Evolutionary conservation across 2,113 vertebrate species (phyloP).

Genomic region (Lampris incognitus): DNA sequence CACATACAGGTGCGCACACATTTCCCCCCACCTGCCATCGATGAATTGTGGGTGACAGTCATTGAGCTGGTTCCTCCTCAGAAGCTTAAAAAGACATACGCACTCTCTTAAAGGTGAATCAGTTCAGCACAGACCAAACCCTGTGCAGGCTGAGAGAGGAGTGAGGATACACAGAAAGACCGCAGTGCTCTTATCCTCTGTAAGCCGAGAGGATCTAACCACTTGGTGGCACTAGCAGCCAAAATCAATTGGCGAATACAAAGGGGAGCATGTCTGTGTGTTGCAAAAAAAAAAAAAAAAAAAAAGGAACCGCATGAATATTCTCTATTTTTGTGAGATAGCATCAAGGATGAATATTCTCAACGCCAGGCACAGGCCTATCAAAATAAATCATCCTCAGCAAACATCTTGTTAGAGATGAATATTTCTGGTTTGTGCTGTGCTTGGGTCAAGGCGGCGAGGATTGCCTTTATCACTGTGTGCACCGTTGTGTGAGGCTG

Average conservation of each 20-base stretch:
- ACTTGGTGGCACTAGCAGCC: slow-evolving; percentile 84
- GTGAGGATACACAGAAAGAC: neutral
- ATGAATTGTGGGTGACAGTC: slow-evolving; percentile 46
- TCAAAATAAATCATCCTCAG: slow-evolving; percentile 66
- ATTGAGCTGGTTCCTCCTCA: slow-evolving; percentile 18
- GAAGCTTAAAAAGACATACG: slow-evolving; percentile 33
- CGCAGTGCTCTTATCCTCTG: slow-evolving; percentile 36
- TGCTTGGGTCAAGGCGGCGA: slow-evolving; percentile 50
- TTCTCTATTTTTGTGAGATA: slow-evolving; percentile 45
- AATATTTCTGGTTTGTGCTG: slow-evolving; percentile 50
- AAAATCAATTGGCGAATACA: slow-evolving; percentile 72
- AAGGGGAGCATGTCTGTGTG: slow-evolving; percentile 18
- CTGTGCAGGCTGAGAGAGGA: slow-evolving; percentile 4
- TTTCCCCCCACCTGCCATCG: slow-evolving; percentile 14
- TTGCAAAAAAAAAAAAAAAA: slow-evolving; percentile 14
- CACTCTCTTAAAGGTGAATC: slow-evolving; percentile 9
- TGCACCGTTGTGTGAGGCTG: slow-evolving; percentile 41
- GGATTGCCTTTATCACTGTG: slow-evolving; percentile 39
- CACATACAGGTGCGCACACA: slow-evolving; percentile 16
- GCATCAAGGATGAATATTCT: slow-evolving; percentile 47
- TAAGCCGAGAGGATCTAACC: slow-evolving; percentile 41
- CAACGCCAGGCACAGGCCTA: slow-evolving; percentile 54
- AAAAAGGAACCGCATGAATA: slow-evolving; percentile 38
- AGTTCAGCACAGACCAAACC: slow-evolving; percentile 32
- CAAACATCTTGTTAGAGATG: slow-evolving; percentile 63